Evolutionary conservation across 2,888 invertebrate genomes (phyloP), one percentile per base, ranked within the genome.

Genomic region (Itoplectis maculator): DNA sequence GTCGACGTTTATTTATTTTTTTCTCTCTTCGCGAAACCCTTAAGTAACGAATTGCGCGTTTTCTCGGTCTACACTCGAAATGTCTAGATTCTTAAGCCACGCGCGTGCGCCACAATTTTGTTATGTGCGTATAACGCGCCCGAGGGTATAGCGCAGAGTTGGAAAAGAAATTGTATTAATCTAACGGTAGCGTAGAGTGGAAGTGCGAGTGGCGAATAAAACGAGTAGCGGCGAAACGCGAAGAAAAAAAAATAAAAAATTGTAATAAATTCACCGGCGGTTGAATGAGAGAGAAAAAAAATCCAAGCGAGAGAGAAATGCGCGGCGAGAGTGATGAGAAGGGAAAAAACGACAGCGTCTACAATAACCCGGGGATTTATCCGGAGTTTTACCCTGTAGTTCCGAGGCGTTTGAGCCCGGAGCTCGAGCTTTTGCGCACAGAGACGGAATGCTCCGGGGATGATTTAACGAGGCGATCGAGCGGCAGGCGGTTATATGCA

Each of bases 401-500:
- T 63, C 59, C 9, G 29, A 11, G 8, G 23, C 40, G 18, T 51
- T 68, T 51, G 66, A 65, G 70, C 63, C 65, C 56, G 65, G 47
- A 49, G 69, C 63, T 42, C 51, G 70, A 15, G 51, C 56, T 49
- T 45, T 73, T 37, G 45, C 47, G 35, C 73, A 11, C 29, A 47
- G 29, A 61, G 9, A 23, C 63, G 18, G 51, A 9, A 65, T 49
- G 40, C 59, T 29, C 59, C 23, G 20, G 45, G 59, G 72, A 81
- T 66, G 61, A 81, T 81, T 81, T 73, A 81, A 77, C 68, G 37
- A 54, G 59, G 51, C 72, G 54, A 45, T 65, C 65, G 72, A 61
- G 59, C 56, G 13, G 45, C 42, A 20, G 45, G 18, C n/a, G n/a
- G n/a, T n/a, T 29, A 29, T n/a, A 23, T 61, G 68, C 66, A 35